Evolutionary conservation across 2,113 vertebrate species (phyloP).

Genomic region (Marmota flaviventris): DNA sequence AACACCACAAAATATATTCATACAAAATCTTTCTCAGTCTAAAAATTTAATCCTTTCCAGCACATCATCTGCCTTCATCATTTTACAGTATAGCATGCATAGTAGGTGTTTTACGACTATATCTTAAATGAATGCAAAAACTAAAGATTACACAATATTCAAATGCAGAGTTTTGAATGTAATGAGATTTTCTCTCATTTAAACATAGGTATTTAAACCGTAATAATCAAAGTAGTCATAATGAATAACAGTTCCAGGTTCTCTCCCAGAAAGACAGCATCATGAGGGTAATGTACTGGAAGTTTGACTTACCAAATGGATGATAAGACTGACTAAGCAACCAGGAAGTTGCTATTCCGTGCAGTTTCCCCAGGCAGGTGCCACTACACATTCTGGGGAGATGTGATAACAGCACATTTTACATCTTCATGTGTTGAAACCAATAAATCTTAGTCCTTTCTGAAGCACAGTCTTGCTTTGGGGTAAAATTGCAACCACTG

Average conservation of each 20-base stretch:
- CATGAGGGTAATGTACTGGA: not conserved
- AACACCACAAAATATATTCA: not conserved
- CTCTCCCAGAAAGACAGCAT: not conserved
- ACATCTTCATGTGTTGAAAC: constrained; percentile 70
- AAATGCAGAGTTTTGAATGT: constrained; percentile 15
- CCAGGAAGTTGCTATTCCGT: constrained; percentile 9
- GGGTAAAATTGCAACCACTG: constrained; percentile 73
- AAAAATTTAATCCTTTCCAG: not conserved
- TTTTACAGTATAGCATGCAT: not conserved
- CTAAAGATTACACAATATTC: not conserved
- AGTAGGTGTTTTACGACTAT: not conserved
- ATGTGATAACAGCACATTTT: constrained; percentile 69
- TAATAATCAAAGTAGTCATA: constrained; percentile 42
- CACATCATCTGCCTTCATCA: not conserved
- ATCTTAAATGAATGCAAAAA: not conserved
- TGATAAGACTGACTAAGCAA: not conserved
- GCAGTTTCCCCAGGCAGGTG: constrained; percentile 47
- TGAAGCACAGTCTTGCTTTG: constrained; percentile 66
- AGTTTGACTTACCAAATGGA: constrained; percentile 1
- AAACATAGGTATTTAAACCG: constrained; percentile 32
- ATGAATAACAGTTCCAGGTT: constrained; percentile 19
- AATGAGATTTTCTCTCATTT: constrained; percentile 32
- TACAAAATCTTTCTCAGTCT: constrained; percentile 27
- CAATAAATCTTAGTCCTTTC: constrained; percentile 74
- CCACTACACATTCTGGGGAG: constrained; percentile 68